Evolutionary conservation across 2,797 vertebrate genomes (phyloP), one percentile per base, ranked within the genome.

Genomic region (Sarcophilus harrisii): DNA sequence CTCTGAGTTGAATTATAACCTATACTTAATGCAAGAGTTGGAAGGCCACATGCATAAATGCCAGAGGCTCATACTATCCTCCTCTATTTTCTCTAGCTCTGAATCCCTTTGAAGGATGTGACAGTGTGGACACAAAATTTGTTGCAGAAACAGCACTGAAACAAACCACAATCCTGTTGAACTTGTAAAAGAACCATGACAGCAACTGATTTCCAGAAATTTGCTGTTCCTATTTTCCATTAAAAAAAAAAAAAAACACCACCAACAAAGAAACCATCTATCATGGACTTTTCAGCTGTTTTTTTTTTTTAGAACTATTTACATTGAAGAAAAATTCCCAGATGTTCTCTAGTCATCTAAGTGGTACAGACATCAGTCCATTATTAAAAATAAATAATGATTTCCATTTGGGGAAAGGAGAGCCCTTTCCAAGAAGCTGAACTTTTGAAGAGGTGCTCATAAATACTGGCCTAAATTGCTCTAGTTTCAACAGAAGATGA

Each of bases 71-170:
- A 2, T 2, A 81, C 32, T 96, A 58, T 96, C 29, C 60, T 8
- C 30, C 66, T 89, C 10, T 16, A 52, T 16, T 90, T 97, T 97
- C 97, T 96, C 66, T 97, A 99, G 99, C 96, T 97, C 81, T 98
- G 96, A 98, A 98, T 97, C 98, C 98, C 4, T 98, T 99, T 57
- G 98, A 99, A 97, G 99, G 99, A 92, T 98, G 98, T 97, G 99
- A 99, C 97, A 99, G 98, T 0, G 98, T 99, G 97, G 99, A 99
- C 32, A 99, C 98, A 92, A 98, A 98, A 95, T 99, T 99, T 96
- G 99, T 99, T 95, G 99, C 99, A 97, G 99, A 99, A 97, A 98
- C 99, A 1, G 99, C 99, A 58, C 98, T 99, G 97, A 99, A 99
- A 91, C 99, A 99, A 97, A 99, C 99, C 0, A 95, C 98, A 0